phyloP scores from a whole-genome alignment of 2,113 vertebrate genomes.

The human (Homo sapiens) region DNA sequence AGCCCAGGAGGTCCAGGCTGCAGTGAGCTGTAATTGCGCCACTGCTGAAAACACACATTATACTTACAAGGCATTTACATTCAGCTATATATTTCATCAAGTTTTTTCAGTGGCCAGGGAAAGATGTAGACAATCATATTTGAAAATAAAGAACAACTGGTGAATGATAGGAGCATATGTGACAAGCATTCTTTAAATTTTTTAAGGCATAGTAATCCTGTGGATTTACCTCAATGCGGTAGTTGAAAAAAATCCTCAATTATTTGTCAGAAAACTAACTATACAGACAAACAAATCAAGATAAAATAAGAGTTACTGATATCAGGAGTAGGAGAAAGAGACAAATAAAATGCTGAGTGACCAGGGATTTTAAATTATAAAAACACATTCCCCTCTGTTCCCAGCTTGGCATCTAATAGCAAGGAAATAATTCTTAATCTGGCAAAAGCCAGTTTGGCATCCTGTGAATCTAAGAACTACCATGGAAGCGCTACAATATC shows the following conservation, averaged over 20 bases:
- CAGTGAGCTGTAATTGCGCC: too few relatives aligned
- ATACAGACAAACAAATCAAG: neutral
- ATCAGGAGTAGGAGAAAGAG: neutral
- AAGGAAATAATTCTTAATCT: neutral
- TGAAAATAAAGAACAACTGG: neutral
- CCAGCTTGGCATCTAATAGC: neutral
- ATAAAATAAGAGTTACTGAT: neutral
- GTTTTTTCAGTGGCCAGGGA: neutral
- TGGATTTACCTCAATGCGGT: neutral
- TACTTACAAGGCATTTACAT: neutral
- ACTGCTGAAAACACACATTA: neutral
- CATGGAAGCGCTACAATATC: neutral
- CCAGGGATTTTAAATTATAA: neutral
- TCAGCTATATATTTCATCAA: neutral
- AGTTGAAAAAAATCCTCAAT: neutral
- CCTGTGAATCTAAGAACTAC: neutral
- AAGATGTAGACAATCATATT: neutral
- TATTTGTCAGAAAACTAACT: slow-evolving; percentile 10
- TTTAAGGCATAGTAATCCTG: slow-evolving; percentile 19
- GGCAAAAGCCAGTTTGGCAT: neutral
- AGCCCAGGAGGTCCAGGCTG: too few relatives aligned
- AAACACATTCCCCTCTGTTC: neutral
- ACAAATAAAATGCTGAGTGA: neutral
- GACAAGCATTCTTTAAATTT: neutral
- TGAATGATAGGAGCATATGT: neutral